Percentiles rank a stretch among this genome's conserved stretches.
phyloP scores from a whole-genome alignment of 2,888 invertebrate genomes.

The Protophormia terraenovae region DNA sequence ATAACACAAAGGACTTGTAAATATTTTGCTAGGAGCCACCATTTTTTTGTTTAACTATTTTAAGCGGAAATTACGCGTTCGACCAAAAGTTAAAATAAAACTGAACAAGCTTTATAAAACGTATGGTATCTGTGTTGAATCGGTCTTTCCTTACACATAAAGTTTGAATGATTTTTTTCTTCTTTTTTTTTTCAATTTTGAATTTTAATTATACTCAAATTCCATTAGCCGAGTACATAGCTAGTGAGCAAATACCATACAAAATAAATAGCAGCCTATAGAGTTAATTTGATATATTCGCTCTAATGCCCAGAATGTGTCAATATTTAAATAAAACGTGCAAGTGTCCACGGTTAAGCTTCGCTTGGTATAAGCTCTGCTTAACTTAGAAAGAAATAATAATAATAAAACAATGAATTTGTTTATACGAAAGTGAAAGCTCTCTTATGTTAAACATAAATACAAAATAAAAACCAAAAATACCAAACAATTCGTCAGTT shows the following conservation, averaged over 20 bases:
- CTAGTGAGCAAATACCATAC: not conserved
- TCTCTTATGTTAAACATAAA: not conserved
- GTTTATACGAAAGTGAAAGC: slow-evolving; percentile 31
- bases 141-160: not conserved
- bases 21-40: slow-evolving; percentile 67
- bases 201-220: not conserved
- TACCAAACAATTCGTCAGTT: not conserved
- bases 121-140: not conserved
- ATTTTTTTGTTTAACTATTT: slow-evolving; percentile 28
- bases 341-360: not conserved
- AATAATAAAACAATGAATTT: slow-evolving; percentile 11
- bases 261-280: not conserved
- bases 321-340: not conserved
- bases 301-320: not conserved
- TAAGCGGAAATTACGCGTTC: not conserved
- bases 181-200: not conserved
- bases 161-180: not conserved
- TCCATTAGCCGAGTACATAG: not conserved
- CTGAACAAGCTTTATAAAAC: not conserved
- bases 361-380: not conserved
- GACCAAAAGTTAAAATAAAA: slow-evolving; percentile 20
- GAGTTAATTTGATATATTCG: not conserved
- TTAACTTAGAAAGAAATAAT: not conserved
- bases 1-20: slow-evolving; percentile 42
- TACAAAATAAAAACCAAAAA: not conserved